A percentile compares a stretch with the other conserved stretches of the same genome.
phyloP scores from a whole-genome alignment of 2,113 vertebrate genomes.

The Mesembrinibis cayennensis region DNA sequence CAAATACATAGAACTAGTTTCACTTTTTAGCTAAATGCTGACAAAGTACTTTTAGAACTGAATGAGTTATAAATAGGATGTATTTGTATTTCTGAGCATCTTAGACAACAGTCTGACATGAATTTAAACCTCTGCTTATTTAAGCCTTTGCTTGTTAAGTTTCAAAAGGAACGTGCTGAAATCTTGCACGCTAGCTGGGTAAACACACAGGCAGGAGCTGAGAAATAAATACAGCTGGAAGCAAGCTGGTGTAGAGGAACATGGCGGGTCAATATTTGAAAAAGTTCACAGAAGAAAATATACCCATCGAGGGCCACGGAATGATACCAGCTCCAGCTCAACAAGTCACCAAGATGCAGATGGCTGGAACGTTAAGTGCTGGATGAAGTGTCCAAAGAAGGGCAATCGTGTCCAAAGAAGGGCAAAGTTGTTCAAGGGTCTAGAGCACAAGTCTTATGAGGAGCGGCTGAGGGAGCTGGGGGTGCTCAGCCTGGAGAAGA shows the following conservation, averaged over 20 bases:
- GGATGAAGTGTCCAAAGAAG: background rate
- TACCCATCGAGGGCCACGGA: rapidly evolving
- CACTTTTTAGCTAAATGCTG: background rate
- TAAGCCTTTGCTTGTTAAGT: background rate
- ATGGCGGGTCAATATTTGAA: background rate
- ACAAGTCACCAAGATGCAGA: background rate
- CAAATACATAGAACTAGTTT: background rate
- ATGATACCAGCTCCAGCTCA: background rate
- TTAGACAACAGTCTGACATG: background rate
- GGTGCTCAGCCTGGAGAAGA: no score
- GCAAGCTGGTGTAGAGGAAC: background rate
- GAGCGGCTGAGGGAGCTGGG: no score
- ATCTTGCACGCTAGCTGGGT: background rate
- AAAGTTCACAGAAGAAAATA: background rate
- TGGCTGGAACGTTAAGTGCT: background rate
- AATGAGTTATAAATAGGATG: background rate
- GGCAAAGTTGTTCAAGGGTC: no score
- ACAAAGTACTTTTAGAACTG: background rate
- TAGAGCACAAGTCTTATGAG: no score
- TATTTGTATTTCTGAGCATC: background rate
- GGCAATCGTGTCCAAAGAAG: no score
- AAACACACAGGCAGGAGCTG: background rate
- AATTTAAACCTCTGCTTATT: background rate
- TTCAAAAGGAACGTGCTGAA: background rate
- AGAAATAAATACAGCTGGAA: background rate